Evolutionary conservation across 2,888 invertebrate species (phyloP).

Genomic region (Ernsta delagoae): DNA sequence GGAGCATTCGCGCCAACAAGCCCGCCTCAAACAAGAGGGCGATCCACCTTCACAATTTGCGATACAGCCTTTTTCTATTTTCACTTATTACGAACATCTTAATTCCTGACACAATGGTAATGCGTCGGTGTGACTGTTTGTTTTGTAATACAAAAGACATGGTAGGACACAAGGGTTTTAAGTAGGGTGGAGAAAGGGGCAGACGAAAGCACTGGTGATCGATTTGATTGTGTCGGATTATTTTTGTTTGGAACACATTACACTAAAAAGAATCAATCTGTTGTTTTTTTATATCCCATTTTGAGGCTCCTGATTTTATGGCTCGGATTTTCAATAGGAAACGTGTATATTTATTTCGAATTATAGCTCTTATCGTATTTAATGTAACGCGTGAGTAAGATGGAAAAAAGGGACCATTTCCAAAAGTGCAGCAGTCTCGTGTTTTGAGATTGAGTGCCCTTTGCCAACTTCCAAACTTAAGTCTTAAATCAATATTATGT

Average conservation of each 20-base stretch:
- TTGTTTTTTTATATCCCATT: background rate
- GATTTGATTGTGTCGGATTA: conserved; percentile 28
- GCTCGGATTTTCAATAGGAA: too few relatives aligned
- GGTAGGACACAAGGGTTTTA: conserved; percentile 24
- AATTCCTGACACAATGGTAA: conserved; percentile 65
- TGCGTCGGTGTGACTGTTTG: conserved; percentile 52
- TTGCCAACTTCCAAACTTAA: too few relatives aligned
- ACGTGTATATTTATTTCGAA: too few relatives aligned
- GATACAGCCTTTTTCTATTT: conserved; percentile 58
- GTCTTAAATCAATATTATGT: background rate
- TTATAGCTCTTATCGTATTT: too few relatives aligned
- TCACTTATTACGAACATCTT: conserved; percentile 63
- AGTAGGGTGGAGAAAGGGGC: conserved; percentile 15
- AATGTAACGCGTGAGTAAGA: too few relatives aligned
- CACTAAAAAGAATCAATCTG: conserved; percentile 3
- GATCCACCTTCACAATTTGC: conserved; percentile 61
- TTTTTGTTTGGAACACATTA: conserved; percentile 21
- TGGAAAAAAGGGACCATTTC: too few relatives aligned
- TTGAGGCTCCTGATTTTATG: too few relatives aligned
- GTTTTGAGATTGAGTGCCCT: too few relatives aligned
- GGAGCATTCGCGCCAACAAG: conserved; percentile 57
- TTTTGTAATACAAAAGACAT: conserved; percentile 39
- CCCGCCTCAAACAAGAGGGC: conserved; percentile 77
- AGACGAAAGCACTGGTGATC: conserved; percentile 2
- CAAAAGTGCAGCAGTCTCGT: too few relatives aligned